phyloP scores from a whole-genome alignment of 2,113 vertebrate genomes.

The Sturnus vulgaris region DNA sequence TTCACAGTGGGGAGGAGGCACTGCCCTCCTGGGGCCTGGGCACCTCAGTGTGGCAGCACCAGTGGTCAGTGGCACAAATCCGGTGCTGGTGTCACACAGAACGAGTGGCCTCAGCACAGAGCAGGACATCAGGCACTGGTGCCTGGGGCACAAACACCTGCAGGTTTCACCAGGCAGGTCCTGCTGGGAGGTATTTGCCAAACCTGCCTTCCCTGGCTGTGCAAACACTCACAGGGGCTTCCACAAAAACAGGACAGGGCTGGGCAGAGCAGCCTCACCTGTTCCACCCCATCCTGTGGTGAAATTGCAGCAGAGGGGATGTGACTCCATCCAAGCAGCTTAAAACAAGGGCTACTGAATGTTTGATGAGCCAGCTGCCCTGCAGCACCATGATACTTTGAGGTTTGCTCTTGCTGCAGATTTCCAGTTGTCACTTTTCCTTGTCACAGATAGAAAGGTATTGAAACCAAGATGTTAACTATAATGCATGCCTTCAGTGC shows the following conservation, averaged over 20 bases:
- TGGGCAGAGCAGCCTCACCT: neutral
- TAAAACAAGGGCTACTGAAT: too few relatives aligned
- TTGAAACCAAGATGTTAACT: neutral
- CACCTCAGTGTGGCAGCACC: neutral
- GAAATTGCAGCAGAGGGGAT: neutral
- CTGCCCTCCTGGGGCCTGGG: neutral
- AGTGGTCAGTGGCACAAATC: neutral
- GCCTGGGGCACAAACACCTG: neutral
- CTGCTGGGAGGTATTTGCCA: neutral
- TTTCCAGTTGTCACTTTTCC: conserved; percentile 17
- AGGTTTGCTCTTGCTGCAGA: neutral
- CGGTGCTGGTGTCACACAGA: neutral
- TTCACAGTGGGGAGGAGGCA: neutral
- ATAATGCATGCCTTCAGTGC: neutral
- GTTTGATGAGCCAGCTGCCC: neutral
- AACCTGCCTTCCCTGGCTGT: neutral
- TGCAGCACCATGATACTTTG: neutral
- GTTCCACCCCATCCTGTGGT: neutral
- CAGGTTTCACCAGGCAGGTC: neutral
- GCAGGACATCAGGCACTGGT: neutral
- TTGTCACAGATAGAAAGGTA: neutral
- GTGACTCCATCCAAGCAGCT: neutral
- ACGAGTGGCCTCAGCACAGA: neutral
- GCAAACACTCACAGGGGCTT: neutral
- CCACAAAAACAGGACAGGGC: neutral